Evolutionary conservation across 1,140 invertebrate genomes (phyloP).

Genomic region (Leucophenga varia): DNA sequence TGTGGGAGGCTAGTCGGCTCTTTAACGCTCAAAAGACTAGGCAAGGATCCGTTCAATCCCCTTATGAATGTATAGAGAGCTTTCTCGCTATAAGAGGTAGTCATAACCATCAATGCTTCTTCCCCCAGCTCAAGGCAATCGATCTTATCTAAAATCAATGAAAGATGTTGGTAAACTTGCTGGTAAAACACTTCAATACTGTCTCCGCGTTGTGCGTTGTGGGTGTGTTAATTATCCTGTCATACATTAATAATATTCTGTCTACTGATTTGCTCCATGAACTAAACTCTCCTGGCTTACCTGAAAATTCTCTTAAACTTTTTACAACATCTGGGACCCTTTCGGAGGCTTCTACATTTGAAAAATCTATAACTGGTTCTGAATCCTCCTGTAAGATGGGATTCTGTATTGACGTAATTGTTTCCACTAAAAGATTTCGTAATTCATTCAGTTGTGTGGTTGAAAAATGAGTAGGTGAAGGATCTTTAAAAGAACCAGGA

Average conservation of each 20-base stretch:
- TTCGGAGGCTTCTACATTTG: no score
- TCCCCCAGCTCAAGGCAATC: neutral
- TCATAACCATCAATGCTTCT: neutral
- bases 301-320: conserved; percentile 7
- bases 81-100: conserved; percentile 4
- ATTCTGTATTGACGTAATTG: no score
- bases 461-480: no score
- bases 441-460: no score
- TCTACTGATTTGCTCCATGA: conserved; percentile 2
- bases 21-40: neutral
- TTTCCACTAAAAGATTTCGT: no score
- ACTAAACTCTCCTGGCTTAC: conserved; percentile 1
- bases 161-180: neutral
- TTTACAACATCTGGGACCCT: no score
- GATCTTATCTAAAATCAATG: conserved; percentile 1
- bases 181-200: neutral
- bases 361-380: no score
- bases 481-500: no score
- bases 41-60: neutral
- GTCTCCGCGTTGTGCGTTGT: neutral
- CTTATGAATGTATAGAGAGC: conserved; percentile 9
- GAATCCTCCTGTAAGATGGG: no score
- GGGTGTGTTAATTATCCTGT: neutral
- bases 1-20: conserved; percentile 1
- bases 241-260: conserved; percentile 1